Conservation (phyloP, 2,888 invertebrate species). For the Hypselothyrea guttata region DNA sequence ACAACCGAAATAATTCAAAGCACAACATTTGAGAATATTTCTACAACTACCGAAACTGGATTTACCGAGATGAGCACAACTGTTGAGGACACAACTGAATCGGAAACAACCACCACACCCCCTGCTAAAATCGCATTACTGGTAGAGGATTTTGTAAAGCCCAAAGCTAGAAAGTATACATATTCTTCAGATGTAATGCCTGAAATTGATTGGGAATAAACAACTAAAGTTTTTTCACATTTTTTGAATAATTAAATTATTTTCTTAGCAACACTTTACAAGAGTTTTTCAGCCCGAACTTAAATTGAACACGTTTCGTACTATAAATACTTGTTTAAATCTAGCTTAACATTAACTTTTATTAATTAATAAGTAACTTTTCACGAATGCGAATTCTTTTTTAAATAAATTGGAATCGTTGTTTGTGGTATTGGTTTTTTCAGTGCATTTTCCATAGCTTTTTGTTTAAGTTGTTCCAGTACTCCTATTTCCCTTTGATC, state of each 20-base stretch:
- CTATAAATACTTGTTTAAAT: no score
- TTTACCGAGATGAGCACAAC: slow-evolving; percentile 1
- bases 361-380: no score
- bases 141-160: slow-evolving; percentile 31
- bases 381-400: no score
- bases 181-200: slow-evolving; percentile 76
- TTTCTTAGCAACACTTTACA: not conserved
- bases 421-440: no score
- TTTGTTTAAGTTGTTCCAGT: no score
- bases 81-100: not conserved
- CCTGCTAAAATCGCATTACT: not conserved
- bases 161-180: slow-evolving; percentile 41
- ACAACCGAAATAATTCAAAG: slow-evolving; percentile 1
- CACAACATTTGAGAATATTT: not conserved
- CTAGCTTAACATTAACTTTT: no score
- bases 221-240: not conserved
- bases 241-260: no score
- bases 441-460: no score
- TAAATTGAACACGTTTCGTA: no score
- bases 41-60: slow-evolving; percentile 3
- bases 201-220: slow-evolving; percentile 44
- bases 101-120: not conserved
- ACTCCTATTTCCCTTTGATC: no score
- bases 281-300: no score
- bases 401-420: not conserved